phyloP scores from a whole-genome alignment of 2,797 vertebrate genomes.

The Emys orbicularis region DNA sequence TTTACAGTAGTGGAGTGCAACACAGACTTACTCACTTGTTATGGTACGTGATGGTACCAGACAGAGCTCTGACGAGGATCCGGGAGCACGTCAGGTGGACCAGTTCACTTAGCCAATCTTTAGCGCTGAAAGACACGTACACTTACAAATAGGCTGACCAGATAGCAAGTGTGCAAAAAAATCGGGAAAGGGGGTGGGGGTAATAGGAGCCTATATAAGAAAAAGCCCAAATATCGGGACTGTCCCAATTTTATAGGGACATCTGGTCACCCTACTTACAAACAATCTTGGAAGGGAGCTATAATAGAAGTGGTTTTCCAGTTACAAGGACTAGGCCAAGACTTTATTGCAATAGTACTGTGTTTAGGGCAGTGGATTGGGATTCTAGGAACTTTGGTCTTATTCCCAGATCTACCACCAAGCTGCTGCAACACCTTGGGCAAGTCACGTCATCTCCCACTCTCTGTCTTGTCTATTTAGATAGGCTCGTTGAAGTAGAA shows the following conservation, averaged over 20 bases:
- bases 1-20: not conserved
- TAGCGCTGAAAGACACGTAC: constrained; percentile 80
- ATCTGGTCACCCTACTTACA: no score
- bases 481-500: not conserved
- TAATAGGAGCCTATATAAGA: no score
- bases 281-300: not conserved
- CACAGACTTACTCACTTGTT: constrained; percentile 87
- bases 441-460: not conserved
- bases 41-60: constrained; percentile 92
- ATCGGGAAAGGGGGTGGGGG: no score
- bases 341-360: not conserved
- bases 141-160: not conserved
- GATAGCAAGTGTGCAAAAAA: no score
- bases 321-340: not conserved
- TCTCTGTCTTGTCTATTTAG: not conserved
- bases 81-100: constrained; percentile 94
- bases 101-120: constrained; percentile 90
- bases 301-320: fast-evolving
- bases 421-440: not conserved
- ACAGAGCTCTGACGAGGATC: constrained; percentile 93
- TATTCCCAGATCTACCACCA: not conserved
- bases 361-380: not conserved
- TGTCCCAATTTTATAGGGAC: no score
- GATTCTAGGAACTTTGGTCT: not conserved
- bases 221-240: no score